Evolutionary conservation across 2,888 invertebrate genomes (phyloP).

Genomic region (Platycheirus albimanus): DNA sequence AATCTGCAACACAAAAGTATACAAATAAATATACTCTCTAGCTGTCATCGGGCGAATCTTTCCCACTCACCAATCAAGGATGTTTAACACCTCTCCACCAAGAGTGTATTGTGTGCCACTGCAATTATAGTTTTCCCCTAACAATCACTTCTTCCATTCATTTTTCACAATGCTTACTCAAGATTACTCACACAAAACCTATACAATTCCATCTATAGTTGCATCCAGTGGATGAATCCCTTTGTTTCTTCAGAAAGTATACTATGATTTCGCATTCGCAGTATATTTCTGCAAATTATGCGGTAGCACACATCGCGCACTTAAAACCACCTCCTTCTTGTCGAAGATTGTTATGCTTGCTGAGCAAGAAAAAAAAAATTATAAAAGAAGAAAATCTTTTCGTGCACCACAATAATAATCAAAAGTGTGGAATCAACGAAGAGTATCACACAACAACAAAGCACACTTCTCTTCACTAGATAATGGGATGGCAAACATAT

Average conservation of each 20-base stretch:
- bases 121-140: conserved; percentile 3
- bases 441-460: conserved; percentile 15
- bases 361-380: conserved; percentile 14
- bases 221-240: conserved; percentile 16
- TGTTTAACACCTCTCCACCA: neutral
- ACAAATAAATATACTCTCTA: too few relatives aligned
- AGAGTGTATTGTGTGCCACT: neutral
- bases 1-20: too few relatives aligned
- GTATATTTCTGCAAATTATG: conserved; percentile 46
- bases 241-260: conserved; percentile 33
- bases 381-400: neutral
- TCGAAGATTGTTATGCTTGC: conserved; percentile 26
- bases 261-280: too few relatives aligned
- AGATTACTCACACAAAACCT: conserved; percentile 14
- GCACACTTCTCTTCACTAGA: neutral
- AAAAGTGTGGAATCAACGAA: conserved; percentile 31
- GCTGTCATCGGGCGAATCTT: too few relatives aligned
- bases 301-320: conserved; percentile 46
- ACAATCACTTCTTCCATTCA: conserved; percentile 11
- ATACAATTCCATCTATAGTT: neutral
- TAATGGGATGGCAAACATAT: neutral
- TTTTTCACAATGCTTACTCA: conserved; percentile 13
- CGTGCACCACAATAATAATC: conserved; percentile 47
- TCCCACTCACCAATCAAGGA: conserved; percentile 17
- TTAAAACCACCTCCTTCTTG: neutral